Conservation (phyloP, 2,113 vertebrate species). For the Limnothrissa miodon region DNA sequence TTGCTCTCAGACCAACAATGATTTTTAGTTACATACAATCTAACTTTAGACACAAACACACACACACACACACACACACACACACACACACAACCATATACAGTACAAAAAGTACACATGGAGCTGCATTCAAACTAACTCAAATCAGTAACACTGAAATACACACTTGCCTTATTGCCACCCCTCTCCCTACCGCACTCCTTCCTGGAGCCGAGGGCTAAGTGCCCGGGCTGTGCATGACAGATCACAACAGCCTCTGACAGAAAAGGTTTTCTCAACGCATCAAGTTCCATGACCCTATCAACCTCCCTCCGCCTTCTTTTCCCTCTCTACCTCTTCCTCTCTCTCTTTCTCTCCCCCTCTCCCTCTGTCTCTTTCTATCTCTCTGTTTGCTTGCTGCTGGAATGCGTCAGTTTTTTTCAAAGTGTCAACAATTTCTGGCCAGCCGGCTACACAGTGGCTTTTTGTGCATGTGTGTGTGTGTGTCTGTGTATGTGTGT, state of each 20-base stretch:
- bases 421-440: slow-evolving; percentile 84
- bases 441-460: slow-evolving; percentile 77
- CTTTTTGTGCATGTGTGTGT: slow-evolving; percentile 61
- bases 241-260: slow-evolving; percentile 74
- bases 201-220: slow-evolving; percentile 67
- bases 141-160: background rate
- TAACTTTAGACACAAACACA: too few species aligned
- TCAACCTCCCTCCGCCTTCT: slow-evolving; percentile 78
- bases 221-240: slow-evolving; percentile 72
- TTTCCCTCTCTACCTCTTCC: slow-evolving; percentile 44
- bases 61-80: too few species aligned
- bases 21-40: too few species aligned
- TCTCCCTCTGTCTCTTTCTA: background rate
- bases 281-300: slow-evolving; percentile 78
- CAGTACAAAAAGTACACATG: too few species aligned
- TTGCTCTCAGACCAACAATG: slow-evolving; percentile 30
- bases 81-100: too few species aligned
- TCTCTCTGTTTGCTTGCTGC: slow-evolving; percentile 50
- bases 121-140: too few species aligned
- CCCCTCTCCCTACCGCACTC: slow-evolving; percentile 35
- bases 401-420: slow-evolving; percentile 75
- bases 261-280: slow-evolving; percentile 80
- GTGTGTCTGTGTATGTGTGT: slow-evolving; percentile 30
- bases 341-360: background rate
- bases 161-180: background rate